Conservation (phyloP, 1,140 invertebrate species). For the Trachymyrmex cornetzi region DNA sequence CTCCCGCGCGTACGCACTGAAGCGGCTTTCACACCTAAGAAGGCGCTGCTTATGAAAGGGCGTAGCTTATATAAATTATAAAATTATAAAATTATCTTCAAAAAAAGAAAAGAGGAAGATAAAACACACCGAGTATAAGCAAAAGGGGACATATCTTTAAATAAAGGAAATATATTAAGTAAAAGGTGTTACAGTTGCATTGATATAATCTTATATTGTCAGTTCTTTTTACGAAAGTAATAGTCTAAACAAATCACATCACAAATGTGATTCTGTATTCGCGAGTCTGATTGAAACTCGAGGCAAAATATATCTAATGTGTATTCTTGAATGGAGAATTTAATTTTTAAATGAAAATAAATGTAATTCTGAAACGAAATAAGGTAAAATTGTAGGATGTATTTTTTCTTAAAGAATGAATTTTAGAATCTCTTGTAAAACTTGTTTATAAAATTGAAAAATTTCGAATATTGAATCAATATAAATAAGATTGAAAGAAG, state of each 20-base stretch:
- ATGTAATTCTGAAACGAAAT: background rate
- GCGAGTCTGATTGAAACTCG: background rate
- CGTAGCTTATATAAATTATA: too few species aligned
- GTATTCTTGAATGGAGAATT: too few species aligned
- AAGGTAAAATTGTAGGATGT: background rate
- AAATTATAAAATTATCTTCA: background rate
- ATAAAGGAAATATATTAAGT: background rate
- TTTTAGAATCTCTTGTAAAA: background rate
- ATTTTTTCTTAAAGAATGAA: background rate
- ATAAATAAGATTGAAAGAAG: background rate
- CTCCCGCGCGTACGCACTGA: constrained; percentile 35
- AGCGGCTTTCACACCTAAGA: constrained; percentile 68
- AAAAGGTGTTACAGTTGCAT: background rate
- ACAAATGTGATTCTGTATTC: background rate
- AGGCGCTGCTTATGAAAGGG: background rate
- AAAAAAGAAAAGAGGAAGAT: background rate
- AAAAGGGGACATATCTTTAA: background rate
- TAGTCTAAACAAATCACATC: background rate
- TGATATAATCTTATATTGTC: background rate
- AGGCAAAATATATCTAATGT: background rate
- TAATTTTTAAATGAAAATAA: background rate
- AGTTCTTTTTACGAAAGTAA: background rate
- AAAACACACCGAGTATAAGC: background rate
- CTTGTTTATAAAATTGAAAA: background rate
- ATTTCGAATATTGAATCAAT: background rate